Evolutionary conservation across 2,888 invertebrate genomes (phyloP), one percentile per base, ranked within the genome.

Genomic region (Diachrysia chrysitis): DNA sequence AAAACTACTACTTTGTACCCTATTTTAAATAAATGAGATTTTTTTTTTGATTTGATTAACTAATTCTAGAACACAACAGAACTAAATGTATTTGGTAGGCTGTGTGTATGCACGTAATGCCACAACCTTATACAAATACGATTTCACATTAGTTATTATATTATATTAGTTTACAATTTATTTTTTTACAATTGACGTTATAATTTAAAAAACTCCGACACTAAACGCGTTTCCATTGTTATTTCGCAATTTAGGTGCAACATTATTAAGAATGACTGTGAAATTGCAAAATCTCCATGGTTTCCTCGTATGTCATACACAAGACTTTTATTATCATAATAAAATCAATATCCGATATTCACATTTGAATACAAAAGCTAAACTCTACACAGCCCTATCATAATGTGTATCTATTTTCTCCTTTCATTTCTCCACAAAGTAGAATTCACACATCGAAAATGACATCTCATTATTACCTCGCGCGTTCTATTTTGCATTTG

Each of bases 321-420:
- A 71, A 71, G 69, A 62, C 62, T 37, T 29, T 68, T 77, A 85
- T 87, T 87, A 85, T 77, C 85, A 88, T 87, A 85, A 88, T 87
- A 86, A 87, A 88, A 87, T 87, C 89, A 83, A 88, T 89, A 88
- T 79, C 76, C 83, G 79, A 85, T 85, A 84, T 83, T 71, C 76
- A 69, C 76, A 87, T 88, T 84, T 85, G 83, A 85, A 89, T 89
- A 87, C 83, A 83, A 85, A 81, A 72, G 66, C 61, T 66, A 66
- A 54, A 19, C 56, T 42, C 66, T 35, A 69, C 73, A 69, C 59
- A 65, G 54, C 25, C 67, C 67, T 58, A 58, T 70, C 60, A 66
- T 69, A 56, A 56, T 35, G 72, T 71, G 76, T 66, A 70, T 73
- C 72, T 80, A 75, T 85, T 51, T 84, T 83, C 83, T 86, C 84